Evolutionary conservation across 2,797 vertebrate genomes (phyloP), one percentile per base, ranked within the genome.

Genomic region (Anisognathus igniventris): DNA sequence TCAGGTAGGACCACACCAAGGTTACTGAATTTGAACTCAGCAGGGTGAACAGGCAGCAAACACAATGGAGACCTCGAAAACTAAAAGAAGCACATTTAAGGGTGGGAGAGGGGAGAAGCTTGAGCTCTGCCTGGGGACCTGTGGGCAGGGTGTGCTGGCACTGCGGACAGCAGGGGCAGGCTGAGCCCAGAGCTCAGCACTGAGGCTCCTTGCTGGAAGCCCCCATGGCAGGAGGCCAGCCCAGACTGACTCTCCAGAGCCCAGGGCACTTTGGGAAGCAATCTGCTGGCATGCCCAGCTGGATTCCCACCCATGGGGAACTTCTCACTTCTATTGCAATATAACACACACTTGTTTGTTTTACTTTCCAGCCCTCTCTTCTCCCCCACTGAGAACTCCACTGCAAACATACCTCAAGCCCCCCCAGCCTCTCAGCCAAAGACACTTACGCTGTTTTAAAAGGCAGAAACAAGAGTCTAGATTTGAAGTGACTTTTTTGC

Each of bases 31-130:
- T 47, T 13, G 23, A 87, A 53, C 48, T 54, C 17, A 37, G 4
- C 2, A 3, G 5, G 37, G 44, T 33, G 18, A 76, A 37, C 9
- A 45, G 31, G 70, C 40, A 84, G 47, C 37, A 91, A 82, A 85
- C 13, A 2, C 51, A 82, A 66, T 7, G 18, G 30, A 53, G 22
- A 71, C 7, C 14, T 64, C 5, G 3, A 51, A 77, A 65, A 27
- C 0, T 1, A 88, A 48, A 19, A 80, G 45, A 2, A 88, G n/a
- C 1, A 2, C 20, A 7, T 23, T 37, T 3, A 40, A 3, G 0
- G 2, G 40, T 1, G n/a, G 31, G n/a, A 84, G 35, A 67, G 19
- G 6, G 31, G 16, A 65, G 45, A 58, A 4, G 12, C 48, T 5
- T 37, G 66, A 54, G 76, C 45, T 51, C 9, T 14, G 74, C 54